phyloP scores from a whole-genome alignment of 2,888 invertebrate genomes.

The Caenorhabditis sp. region DNA sequence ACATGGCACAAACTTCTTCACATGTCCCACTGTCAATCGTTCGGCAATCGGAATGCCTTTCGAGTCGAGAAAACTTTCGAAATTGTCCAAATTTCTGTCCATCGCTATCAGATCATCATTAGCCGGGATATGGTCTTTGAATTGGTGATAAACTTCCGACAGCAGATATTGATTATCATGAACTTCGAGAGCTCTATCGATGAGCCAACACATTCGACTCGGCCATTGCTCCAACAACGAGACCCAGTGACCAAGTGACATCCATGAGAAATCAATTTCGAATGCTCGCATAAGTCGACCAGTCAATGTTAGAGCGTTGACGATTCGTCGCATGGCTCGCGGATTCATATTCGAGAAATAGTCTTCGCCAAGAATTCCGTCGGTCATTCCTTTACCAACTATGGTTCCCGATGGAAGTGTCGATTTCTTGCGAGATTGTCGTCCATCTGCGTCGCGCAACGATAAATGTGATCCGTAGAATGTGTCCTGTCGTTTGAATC shows the following conservation, averaged over 20 bases:
- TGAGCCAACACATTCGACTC: conserved; percentile 94
- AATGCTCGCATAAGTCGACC: conserved; percentile 90
- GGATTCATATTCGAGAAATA: conserved; percentile 99
- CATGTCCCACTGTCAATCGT: conserved; percentile 73
- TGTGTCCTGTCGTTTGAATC: conserved; percentile 62
- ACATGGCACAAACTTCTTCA: conserved; percentile 94
- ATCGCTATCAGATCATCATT: conserved; percentile 50
- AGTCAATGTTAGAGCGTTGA: conserved; percentile 68
- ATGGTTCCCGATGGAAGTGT: conserved; percentile 27
- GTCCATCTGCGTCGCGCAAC: conserved; percentile 46
- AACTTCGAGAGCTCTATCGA: conserved; percentile 81
- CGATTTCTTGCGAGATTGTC: conserved; percentile 43
- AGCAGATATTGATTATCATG: conserved; percentile 77
- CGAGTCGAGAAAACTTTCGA: conserved; percentile 58
- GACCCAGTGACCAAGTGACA: conserved; percentile 79
- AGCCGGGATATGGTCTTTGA: conserved; percentile 61
- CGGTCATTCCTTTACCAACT: conserved; percentile 24
- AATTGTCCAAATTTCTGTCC: conserved; percentile 64
- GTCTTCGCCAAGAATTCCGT: conserved; percentile 82
- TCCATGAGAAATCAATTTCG: conserved; percentile 99
- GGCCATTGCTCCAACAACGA: conserved; percentile 98
- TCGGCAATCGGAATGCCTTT: conserved; percentile 52
- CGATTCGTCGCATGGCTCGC: conserved; percentile 81
- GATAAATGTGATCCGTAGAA: conserved; percentile 65
- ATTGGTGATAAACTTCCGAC: conserved; percentile 82